Base-by-base conservation (phyloP, 2,888 invertebrate species). In the Fragum fragum region DNA sequence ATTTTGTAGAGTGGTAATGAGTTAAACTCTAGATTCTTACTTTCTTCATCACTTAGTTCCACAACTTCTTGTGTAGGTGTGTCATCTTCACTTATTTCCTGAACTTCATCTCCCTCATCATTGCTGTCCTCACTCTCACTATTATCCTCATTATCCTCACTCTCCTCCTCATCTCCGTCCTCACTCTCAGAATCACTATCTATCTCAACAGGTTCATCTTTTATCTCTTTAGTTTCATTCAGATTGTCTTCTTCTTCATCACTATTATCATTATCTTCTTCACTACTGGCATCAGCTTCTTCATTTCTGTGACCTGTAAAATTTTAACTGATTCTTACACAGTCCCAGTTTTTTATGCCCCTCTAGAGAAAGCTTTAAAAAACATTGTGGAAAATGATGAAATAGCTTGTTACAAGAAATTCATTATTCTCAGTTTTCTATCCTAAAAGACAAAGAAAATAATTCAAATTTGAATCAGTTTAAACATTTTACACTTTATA, bases 231-330 rank as follows among this genome's bases (percentile, higher is more conserved):
- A 29, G 77, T 83, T 36, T 82, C 71, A 21, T 85, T 83, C n/a
- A 86, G 68, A 6, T 71, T 73, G 1, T 85, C 86, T 11, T 79
- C 36, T 9, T 63, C 63, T 18, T 63, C 63, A 23, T 84, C 85
- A 52, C 75, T 26, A 1, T 57, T n/a, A 53, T 7, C 53, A 23
- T 83, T 83, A 52, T 87, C 83, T 91, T 95, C 96, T 89, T 96
- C 96, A 53, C 95, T 85, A 1, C 0, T 26, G 7, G 7, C n/a
- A 36, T 61, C 61, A 2, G 26, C 61, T 61, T 28, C 59, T 2
- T 29, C 6, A 29, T 61, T 29, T 61, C 14, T 28, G 52, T 52
- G 3, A 36, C 32, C 32, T 36, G 32, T 6, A 36, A 3, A 36
- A 36, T 6, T 36, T 6, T 36, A 6, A 36, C 9, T 36, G 9